Evolutionary conservation across 2,888 invertebrate species (phyloP).

Genomic region (Miltochrista miniata): DNA sequence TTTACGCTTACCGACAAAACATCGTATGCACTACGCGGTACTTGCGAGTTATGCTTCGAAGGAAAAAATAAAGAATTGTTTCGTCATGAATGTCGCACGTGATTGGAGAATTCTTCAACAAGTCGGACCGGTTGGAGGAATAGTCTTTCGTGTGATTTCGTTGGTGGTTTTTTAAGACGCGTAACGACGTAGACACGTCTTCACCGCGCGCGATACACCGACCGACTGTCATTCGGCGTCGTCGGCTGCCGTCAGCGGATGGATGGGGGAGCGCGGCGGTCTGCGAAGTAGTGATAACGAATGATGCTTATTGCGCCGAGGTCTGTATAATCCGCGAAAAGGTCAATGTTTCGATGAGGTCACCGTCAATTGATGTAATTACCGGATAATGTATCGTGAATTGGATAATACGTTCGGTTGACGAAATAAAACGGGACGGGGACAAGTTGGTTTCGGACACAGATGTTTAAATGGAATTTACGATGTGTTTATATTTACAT

Average conservation of each 20-base stretch:
- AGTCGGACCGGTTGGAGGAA: constrained; percentile 46
- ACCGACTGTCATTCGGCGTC: constrained; percentile 22
- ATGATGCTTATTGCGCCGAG: constrained; percentile 38
- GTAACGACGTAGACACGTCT: constrained; percentile 27
- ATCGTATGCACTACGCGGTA: constrained; percentile 42
- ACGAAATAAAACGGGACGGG: constrained; percentile 27
- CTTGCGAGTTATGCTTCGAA: constrained; percentile 25
- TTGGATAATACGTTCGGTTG: constrained; percentile 38
- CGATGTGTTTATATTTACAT: background rate
- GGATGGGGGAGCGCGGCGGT: constrained; percentile 46
- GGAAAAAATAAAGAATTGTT: constrained; percentile 21
- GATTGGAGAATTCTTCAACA: constrained; percentile 35
- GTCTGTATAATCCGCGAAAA: constrained; percentile 62
- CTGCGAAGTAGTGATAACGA: constrained; percentile 37
- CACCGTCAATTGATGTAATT: constrained; percentile 50
- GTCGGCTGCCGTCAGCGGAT: constrained; percentile 21
- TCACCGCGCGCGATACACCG: constrained; percentile 35
- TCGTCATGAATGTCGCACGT: constrained; percentile 43
- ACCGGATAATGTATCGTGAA: constrained; percentile 39
- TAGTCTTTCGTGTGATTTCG: constrained; percentile 27
- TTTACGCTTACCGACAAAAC: constrained; percentile 43
- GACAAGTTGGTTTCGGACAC: background rate
- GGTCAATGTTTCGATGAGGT: constrained; percentile 81
- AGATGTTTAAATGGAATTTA: background rate
- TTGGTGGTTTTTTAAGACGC: constrained; percentile 9